Conservation (phyloP, 2,113 vertebrate genomes). For the Podocnemis expansa region DNA sequence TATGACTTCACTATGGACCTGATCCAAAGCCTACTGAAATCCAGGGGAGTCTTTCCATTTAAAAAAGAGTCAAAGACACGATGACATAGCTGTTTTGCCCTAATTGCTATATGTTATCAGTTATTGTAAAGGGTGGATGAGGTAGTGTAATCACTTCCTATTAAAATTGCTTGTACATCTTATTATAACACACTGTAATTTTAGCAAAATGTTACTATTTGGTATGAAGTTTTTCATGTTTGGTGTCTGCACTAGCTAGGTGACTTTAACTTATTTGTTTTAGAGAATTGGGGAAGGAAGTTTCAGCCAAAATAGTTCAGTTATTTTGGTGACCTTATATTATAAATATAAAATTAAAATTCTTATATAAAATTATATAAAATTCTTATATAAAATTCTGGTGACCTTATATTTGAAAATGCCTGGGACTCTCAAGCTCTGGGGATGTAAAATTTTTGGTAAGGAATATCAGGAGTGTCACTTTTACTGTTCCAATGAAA, state of each 20-base stretch:
- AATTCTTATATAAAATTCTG: background rate
- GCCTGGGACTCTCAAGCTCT: background rate
- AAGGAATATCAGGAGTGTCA: no score
- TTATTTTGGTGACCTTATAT: background rate
- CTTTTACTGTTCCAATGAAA: no score
- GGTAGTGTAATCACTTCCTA: background rate
- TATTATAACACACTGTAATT: background rate
- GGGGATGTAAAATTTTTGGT: no score
- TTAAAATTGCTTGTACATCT: rapidly evolving
- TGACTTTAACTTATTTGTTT: background rate
- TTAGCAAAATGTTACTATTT: background rate
- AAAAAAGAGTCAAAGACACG: background rate
- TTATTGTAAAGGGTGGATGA: background rate
- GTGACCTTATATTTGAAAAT: background rate
- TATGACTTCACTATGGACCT: background rate
- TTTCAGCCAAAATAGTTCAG: no score
- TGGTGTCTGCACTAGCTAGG: background rate
- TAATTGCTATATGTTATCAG: background rate
- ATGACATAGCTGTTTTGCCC: rapidly evolving
- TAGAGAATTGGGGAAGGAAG: no score
- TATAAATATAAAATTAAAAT: no score
- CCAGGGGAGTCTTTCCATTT: background rate
- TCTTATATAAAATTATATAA: no score
- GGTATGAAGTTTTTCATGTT: background rate
- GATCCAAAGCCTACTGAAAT: background rate